phyloP scores from a whole-genome alignment of 2,797 vertebrate genomes.

The Ispidina lecontei region DNA sequence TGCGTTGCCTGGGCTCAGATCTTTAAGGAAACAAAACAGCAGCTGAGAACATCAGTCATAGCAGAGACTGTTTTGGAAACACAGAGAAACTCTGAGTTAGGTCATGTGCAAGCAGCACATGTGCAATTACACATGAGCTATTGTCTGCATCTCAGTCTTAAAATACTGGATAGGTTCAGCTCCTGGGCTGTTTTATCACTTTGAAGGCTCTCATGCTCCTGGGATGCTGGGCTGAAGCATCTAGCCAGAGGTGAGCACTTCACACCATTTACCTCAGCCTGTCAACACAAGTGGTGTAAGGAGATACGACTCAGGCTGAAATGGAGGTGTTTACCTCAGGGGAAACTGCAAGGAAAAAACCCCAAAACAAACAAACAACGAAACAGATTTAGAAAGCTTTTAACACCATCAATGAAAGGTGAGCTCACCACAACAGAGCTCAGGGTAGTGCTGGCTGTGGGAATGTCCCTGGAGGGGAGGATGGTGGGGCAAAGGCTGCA shows the following conservation, averaged over 20 bases:
- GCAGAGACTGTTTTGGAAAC: constrained; percentile 42
- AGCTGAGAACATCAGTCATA: constrained; percentile 59
- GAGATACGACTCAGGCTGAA: constrained; percentile 47
- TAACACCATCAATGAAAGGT: constrained; percentile 30
- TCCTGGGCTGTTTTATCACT: not conserved
- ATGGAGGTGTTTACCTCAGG: constrained; percentile 46
- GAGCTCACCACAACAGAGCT: constrained; percentile 42
- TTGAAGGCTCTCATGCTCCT: not conserved
- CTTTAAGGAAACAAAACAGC: constrained; percentile 52
- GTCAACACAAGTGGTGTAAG: constrained; percentile 5
- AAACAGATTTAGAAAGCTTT: constrained; percentile 35
- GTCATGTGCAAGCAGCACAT: constrained; percentile 15
- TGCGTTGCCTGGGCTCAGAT: rapidly evolving
- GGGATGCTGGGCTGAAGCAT: not conserved
- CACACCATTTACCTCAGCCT: not conserved
- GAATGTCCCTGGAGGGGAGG: constrained; percentile 19
- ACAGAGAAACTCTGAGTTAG: not conserved
- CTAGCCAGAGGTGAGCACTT: not conserved
- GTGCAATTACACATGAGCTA: not conserved
- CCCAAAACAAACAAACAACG: no score
- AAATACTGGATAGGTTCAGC: not conserved
- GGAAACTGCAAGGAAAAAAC: not conserved
- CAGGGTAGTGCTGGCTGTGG: not conserved
- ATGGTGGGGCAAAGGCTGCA: not conserved
- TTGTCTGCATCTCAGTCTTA: not conserved